These are phyloP conservation scores for Hypanus sabinus DNA, from an alignment of 2,113 vertebrate species.

Conservation along the genomic window DNA sequence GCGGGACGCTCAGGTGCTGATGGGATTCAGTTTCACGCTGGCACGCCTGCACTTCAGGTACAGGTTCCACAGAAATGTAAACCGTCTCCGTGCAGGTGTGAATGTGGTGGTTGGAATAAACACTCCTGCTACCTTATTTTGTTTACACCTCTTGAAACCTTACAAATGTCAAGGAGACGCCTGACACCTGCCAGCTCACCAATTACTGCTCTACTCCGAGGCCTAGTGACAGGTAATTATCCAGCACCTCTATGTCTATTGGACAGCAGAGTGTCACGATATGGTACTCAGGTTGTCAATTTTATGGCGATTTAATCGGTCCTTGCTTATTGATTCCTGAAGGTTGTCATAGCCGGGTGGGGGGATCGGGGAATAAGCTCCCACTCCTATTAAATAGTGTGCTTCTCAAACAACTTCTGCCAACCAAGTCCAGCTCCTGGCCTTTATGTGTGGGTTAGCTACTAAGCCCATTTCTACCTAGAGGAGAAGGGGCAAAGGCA, in stretches of 20 bases:
- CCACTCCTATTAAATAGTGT: no score
- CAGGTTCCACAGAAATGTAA: conserved; percentile 64
- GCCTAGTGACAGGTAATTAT: background rate
- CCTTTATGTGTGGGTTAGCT: no score
- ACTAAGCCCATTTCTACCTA: no score
- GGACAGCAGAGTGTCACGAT: background rate
- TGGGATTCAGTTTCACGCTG: conserved; percentile 65
- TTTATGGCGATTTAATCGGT: background rate
- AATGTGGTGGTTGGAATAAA: conserved; percentile 53
- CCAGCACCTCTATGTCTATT: background rate
- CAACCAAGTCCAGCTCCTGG: no score
- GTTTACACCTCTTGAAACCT: conserved; percentile 46
- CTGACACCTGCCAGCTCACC: conserved; percentile 51
- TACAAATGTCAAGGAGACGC: conserved; percentile 52
- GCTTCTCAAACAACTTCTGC: no score
- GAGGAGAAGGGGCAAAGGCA: no score
- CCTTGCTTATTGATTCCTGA: no score
- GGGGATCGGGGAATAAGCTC: no score
- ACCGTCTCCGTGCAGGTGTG: conserved; percentile 65
- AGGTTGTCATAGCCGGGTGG: no score
- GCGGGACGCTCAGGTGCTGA: conserved; percentile 1
- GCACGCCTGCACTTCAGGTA: conserved; percentile 54
- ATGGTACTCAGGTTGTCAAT: background rate
- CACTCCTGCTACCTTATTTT: conserved; percentile 60
- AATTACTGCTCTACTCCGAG: background rate